Conservation (phyloP, 35 echinoderm and acorn worm genomes). For the Amphiura filiformis region DNA sequence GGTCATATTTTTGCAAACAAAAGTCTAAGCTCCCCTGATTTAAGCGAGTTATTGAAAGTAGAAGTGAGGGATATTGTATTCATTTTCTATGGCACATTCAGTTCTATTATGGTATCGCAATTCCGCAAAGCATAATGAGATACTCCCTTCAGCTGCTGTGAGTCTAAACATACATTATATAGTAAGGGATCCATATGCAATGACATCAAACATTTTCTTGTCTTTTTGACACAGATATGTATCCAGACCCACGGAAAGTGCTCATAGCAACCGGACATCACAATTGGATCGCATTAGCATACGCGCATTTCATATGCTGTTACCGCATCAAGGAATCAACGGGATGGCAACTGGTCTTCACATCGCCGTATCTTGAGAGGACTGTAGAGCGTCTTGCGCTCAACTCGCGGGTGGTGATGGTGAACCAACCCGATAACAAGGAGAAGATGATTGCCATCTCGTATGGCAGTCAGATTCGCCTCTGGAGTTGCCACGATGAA, state of each 20-base stretch:
- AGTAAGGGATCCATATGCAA: too few species aligned
- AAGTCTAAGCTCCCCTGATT: too few species aligned
- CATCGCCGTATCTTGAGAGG: constrained; percentile 74
- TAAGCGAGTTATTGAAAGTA: too few species aligned
- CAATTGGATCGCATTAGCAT: constrained; percentile 92
- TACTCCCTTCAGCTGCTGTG: too few species aligned
- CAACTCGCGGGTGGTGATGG: constrained; percentile 72
- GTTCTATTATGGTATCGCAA: too few species aligned
- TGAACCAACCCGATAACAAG: constrained; percentile 52
- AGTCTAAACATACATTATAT: too few species aligned
- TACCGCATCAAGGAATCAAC: constrained; percentile 98
- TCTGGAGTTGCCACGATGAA: constrained; percentile 91
- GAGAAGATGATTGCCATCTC: constrained; percentile 98
- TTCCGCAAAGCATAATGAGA: too few species aligned
- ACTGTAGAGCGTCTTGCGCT: constrained; percentile 87
- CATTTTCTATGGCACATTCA: too few species aligned
- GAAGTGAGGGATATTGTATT: too few species aligned
- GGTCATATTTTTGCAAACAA: too few species aligned
- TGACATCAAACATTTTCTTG: too few species aligned
- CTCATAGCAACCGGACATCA: constrained; percentile 79
- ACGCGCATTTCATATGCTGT: constrained; percentile 88
- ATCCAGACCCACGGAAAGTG: constrained; percentile 74
- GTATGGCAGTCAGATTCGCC: constrained; percentile 75
- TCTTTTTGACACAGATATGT: background rate
- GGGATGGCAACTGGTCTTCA: constrained; percentile 83